A percentile compares a stretch with the other conserved stretches of the same genome.
Evolutionary conservation across 2,797 vertebrate species (phyloP).

Genomic region (Myotis vivesi): DNA sequence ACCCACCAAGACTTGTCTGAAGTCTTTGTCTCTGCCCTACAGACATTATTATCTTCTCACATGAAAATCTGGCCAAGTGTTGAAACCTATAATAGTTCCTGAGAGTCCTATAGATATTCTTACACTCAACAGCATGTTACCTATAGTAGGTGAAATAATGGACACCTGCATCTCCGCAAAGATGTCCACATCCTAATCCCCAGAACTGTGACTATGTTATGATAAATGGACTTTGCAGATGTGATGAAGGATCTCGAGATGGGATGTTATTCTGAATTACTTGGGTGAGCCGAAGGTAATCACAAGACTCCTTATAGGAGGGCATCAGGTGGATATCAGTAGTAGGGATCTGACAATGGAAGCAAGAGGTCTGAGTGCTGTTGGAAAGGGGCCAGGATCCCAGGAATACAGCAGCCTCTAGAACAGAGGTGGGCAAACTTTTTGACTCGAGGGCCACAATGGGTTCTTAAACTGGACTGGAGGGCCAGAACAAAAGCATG

Average conservation of each 20-base stretch:
- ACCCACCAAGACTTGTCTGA: neutral
- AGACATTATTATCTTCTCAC: neutral
- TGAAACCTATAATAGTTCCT: neutral
- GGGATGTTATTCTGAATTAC: neutral
- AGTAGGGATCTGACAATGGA: neutral
- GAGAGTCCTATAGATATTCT: neutral
- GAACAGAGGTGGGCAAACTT: no score
- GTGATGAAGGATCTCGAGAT: neutral
- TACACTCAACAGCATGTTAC: neutral
- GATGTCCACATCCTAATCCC: neutral
- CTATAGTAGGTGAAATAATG: neutral
- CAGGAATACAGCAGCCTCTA: neutral
- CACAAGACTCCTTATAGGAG: neutral
- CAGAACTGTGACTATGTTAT: neutral
- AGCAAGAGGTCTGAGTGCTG: neutral
- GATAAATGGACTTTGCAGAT: neutral
- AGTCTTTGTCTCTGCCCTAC: neutral
- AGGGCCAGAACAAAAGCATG: no score
- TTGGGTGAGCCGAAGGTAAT: neutral
- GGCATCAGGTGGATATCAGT: neutral
- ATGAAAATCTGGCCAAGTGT: neutral
- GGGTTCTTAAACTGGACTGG: no score
- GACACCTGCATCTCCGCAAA: no score
- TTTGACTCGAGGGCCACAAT: no score
- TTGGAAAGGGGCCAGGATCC: neutral